A percentile compares a stretch with the other conserved stretches of the same genome.
Evolutionary conservation across 2,888 invertebrate species (phyloP).

Genomic region (Spodoptera picta): DNA sequence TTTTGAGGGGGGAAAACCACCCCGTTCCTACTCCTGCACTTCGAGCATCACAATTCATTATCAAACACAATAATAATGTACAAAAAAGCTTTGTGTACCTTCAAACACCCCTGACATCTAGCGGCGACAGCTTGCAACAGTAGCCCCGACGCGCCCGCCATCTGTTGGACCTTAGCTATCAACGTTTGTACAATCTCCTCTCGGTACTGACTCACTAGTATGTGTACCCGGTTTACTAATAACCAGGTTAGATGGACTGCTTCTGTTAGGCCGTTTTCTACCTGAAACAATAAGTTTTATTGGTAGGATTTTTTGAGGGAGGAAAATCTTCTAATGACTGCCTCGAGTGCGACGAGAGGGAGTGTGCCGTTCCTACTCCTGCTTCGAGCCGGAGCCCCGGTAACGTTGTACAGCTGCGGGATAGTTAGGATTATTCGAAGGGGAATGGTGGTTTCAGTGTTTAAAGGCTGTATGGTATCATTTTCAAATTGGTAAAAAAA

Average conservation of each 20-base stretch:
- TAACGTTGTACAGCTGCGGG: background rate
- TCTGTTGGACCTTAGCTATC: slow-evolving; percentile 77
- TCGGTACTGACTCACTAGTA: slow-evolving; percentile 90
- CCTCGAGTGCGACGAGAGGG: too few species aligned
- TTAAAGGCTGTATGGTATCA: too few species aligned
- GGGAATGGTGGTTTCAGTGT: background rate
- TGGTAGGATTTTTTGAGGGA: background rate
- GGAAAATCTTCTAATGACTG: too few species aligned
- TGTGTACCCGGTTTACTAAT: slow-evolving; percentile 91
- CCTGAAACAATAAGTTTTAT: slow-evolving; percentile 70
- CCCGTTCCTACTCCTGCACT: too few species aligned
- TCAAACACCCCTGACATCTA: slow-evolving; percentile 88
- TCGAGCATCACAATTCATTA: too few species aligned
- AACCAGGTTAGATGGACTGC: slow-evolving; percentile 93
- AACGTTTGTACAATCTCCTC: slow-evolving; percentile 90
- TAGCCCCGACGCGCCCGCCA: slow-evolving; percentile 91
- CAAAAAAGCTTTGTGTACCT: slow-evolving; percentile 65
- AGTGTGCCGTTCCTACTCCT: background rate
- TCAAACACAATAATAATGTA: background rate
- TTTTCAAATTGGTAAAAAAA: too few species aligned
- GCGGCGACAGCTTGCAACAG: slow-evolving; percentile 92
- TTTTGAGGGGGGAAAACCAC: too few species aligned
- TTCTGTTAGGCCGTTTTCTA: slow-evolving; percentile 91
- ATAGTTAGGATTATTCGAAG: background rate
- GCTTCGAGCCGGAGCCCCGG: too few species aligned